Evolutionary conservation across 1,140 invertebrate genomes (phyloP).

Genomic region (Hyposmocoma kahamanoa): DNA sequence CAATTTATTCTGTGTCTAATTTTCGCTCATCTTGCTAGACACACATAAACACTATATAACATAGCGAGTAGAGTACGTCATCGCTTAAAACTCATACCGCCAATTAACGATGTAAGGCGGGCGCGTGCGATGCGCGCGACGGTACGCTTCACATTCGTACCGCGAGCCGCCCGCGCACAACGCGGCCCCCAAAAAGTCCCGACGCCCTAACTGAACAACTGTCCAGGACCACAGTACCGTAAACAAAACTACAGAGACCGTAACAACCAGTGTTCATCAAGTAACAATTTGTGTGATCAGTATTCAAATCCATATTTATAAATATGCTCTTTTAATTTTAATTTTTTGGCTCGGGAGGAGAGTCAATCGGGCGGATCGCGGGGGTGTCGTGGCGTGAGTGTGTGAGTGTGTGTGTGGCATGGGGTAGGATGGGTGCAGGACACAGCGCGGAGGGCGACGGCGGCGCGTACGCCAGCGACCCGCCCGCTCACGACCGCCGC

Average conservation of each 20-base stretch:
- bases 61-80: too few relatives aligned
- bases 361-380: constrained; percentile 5
- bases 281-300: too few relatives aligned
- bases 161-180: constrained; percentile 45
- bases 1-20: too few relatives aligned
- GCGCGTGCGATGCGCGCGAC: constrained; percentile 48
- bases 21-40: too few relatives aligned
- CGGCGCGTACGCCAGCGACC: constrained; percentile 59
- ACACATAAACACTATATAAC: too few relatives aligned
- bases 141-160: constrained; percentile 61
- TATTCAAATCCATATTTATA: too few relatives aligned
- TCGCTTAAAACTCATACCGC: constrained; percentile 6
- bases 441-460: constrained; percentile 59
- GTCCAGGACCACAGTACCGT: too few relatives aligned
- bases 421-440: constrained; percentile 63
- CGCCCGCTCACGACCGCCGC: constrained; percentile 47
- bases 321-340: too few relatives aligned
- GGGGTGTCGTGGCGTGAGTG: constrained; percentile 52
- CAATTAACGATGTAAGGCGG: constrained; percentile 32
- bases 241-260: too few relatives aligned
- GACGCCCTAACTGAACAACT: constrained; percentile 33
- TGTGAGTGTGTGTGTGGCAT: constrained; percentile 38
- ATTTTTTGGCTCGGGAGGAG: neutral
- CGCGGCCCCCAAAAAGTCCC: constrained; percentile 35
- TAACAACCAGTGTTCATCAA: too few relatives aligned